phyloP scores from a whole-genome alignment of 2,888 invertebrate genomes.

The Chrysolina americana region DNA sequence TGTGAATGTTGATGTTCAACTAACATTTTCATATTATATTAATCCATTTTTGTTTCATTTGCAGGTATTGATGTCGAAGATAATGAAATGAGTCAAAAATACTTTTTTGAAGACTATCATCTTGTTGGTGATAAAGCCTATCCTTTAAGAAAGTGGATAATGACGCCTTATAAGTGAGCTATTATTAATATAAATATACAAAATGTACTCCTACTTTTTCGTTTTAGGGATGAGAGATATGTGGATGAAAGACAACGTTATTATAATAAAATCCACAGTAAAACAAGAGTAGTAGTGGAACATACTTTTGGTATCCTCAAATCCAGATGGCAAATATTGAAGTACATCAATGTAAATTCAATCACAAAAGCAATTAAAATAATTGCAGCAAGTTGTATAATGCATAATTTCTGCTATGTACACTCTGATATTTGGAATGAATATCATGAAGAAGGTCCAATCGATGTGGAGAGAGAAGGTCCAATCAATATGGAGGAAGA shows the following conservation, averaged over 20 bases:
- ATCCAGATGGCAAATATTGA: conserved; percentile 26
- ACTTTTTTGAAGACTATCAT: conserved; percentile 27
- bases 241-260: background rate
- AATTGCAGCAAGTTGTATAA: conserved; percentile 30
- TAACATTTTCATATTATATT: no score
- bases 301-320: conserved; percentile 28
- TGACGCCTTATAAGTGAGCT: background rate
- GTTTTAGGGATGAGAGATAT: conserved; percentile 16
- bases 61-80: conserved; percentile 20
- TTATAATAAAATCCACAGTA: conserved; percentile 20
- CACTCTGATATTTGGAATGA: conserved; percentile 24
- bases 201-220: background rate
- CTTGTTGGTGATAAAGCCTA: conserved; percentile 25
- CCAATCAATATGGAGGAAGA: background rate
- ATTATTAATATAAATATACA: background rate
- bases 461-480: background rate
- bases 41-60: background rate
- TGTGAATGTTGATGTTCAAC: background rate
- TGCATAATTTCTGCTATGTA: conserved; percentile 29
- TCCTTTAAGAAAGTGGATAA: conserved; percentile 17
- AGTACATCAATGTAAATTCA: conserved; percentile 25
- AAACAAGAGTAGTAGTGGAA: conserved; percentile 25
- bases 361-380: conserved; percentile 26
- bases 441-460: background rate
- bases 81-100: conserved; percentile 17